These are phyloP conservation scores for Corynorhinus townsendii DNA, from an alignment of 2,113 vertebrate genomes.

Conservation along the genomic window DNA sequence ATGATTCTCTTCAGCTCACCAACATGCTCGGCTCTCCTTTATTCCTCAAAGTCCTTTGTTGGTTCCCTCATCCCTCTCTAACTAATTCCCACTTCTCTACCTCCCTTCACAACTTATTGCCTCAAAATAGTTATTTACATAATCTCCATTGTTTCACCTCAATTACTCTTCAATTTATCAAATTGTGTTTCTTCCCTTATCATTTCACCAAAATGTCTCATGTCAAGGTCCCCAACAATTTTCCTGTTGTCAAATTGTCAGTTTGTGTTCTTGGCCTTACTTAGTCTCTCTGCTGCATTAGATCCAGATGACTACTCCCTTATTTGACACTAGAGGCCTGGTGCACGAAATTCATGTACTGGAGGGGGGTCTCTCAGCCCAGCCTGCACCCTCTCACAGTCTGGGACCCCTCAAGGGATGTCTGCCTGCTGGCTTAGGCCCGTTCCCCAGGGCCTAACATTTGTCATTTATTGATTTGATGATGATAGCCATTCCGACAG, in stretches of 20 bases:
- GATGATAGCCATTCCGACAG: no score
- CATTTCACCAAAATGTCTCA: not conserved
- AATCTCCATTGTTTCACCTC: not conserved
- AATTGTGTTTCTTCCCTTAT: not conserved
- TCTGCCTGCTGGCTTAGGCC: no score
- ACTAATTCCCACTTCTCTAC: not conserved
- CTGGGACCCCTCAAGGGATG: no score
- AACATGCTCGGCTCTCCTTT: not conserved
- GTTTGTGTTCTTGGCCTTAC: not conserved
- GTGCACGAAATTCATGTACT: no score
- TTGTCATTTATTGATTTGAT: no score
- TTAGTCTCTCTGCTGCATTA: not conserved
- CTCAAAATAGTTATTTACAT: not conserved
- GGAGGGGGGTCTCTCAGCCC: no score
- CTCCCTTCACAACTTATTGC: not conserved
- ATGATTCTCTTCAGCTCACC: not conserved
- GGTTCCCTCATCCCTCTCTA: not conserved
- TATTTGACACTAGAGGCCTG: not conserved
- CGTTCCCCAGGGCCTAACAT: no score
- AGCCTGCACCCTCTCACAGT: no score
- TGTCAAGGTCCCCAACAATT: not conserved
- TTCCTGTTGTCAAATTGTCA: not conserved
- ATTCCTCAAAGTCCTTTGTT: not conserved
- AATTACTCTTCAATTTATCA: not conserved
- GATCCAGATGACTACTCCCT: not conserved